phyloP scores from a whole-genome alignment of 2,113 vertebrate species.

The Sphaerodactylus townsendi region DNA sequence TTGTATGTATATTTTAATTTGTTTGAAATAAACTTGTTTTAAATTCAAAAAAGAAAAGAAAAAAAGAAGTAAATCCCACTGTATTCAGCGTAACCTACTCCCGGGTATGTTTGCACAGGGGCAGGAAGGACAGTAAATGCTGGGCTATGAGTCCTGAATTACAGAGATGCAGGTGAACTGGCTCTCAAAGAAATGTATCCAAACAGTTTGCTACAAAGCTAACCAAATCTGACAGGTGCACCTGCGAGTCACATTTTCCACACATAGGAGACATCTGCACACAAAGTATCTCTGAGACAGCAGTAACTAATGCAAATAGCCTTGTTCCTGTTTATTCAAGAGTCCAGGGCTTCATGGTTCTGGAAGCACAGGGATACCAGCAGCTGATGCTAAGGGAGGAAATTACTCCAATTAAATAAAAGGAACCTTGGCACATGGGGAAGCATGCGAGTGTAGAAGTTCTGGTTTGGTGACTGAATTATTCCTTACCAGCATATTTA shows the following conservation, averaged over 20 bases:
- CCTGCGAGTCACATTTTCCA: neutral
- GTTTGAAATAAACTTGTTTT: too few relatives aligned
- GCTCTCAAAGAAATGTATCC: neutral
- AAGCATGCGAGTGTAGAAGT: neutral
- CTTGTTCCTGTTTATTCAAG: slow-evolving; percentile 7
- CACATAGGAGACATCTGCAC: fast-evolving
- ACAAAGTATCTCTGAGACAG: neutral
- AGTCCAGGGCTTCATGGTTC: neutral
- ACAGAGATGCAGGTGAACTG: neutral
- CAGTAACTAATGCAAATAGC: slow-evolving; percentile 27
- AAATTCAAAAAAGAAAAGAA: too few relatives aligned
- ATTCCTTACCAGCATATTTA: neutral
- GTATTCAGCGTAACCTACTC: too few relatives aligned
- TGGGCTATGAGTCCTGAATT: neutral
- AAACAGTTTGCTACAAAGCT: too few relatives aligned
- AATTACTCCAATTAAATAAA: neutral
- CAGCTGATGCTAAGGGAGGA: slow-evolving; percentile 6
- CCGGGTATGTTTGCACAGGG: too few relatives aligned
- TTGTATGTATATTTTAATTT: too few relatives aligned
- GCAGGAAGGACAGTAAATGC: too few relatives aligned
- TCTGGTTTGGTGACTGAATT: neutral
- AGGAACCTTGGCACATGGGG: neutral
- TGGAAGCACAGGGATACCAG: neutral
- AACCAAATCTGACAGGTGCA: neutral
- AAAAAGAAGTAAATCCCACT: too few relatives aligned